Base-by-base conservation (phyloP, 1,140 invertebrate species). In the Zophobas atratus region DNA sequence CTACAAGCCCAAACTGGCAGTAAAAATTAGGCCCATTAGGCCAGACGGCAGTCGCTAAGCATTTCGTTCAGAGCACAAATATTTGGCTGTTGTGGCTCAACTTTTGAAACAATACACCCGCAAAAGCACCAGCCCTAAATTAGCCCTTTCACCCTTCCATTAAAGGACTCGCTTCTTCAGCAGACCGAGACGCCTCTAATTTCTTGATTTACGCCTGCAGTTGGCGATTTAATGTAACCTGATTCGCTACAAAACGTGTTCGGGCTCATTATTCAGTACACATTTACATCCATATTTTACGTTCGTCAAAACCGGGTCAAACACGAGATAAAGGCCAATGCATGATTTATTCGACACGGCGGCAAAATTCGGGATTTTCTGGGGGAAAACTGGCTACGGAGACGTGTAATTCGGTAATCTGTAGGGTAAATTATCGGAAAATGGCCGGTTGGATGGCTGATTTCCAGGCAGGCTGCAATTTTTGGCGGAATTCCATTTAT, bases 161-260 rank as follows among this genome's bases (percentile, higher is more conserved):
- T 51, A n/a, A n/a, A 51, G 20, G 49, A 20, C 20, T 51, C n/a
- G 4, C 49, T 51, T 51, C 49, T 51, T 46, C 20, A 20, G 20
- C 20, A 20, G 20, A 20, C 20, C 20, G 20, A 20, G 20, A 46
- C 43, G 3, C 3, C 43, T 3, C 4, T 56, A 56, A 56, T 56
- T 33, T 56, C 34, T 72, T 72, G 56, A 56, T 39, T 75, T 48
- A 75, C 74, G 56, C 74, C 46, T 75, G 74, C 74, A 8, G 3
- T 3, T 8, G 43, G 43, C 3, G 8, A 33, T 1, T 57, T 20
- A 51, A n/a, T 51, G 49, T 20, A 51, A 51, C 49, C 2, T 32
- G 49, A 8, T 51, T 51, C 49, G 8, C 2, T 8, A 20, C 1
- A 6, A 39, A 63, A 63, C n/a, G 36, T 63, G 36, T 63, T 39